Evolutionary conservation across 2,797 vertebrate genomes (phyloP).

Genomic region (Anabacerthia variegaticeps): DNA sequence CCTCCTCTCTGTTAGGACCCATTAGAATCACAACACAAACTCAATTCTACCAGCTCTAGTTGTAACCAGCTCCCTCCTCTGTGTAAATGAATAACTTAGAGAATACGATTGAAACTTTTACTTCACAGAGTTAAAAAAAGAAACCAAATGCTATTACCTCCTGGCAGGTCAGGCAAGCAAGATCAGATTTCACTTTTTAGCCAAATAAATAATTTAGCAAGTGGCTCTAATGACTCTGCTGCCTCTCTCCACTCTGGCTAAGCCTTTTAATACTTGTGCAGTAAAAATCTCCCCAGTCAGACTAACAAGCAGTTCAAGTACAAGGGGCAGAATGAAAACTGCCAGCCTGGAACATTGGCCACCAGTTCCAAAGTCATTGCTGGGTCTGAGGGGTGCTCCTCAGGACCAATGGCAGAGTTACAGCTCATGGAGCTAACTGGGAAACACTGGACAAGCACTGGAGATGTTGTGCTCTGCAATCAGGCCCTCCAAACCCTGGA

Average conservation of each 20-base stretch:
- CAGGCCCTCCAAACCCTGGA: neutral
- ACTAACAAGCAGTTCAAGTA: neutral
- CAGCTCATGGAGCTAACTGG: rapidly evolving
- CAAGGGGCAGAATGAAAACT: neutral
- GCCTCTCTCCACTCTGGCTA: neutral
- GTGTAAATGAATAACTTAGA: neutral
- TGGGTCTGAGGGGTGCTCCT: neutral
- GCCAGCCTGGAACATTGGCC: slow-evolving; percentile 28
- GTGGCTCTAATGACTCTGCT: slow-evolving; percentile 3
- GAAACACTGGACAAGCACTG: neutral
- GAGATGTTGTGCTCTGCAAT: neutral
- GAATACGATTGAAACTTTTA: neutral
- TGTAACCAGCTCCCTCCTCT: neutral
- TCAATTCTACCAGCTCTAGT: neutral
- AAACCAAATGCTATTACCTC: neutral
- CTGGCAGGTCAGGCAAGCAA: slow-evolving; percentile 7
- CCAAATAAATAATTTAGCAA: slow-evolving; percentile 51
- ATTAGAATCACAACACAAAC: neutral
- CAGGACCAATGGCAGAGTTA: neutral
- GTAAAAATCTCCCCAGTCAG: slow-evolving; percentile 22
- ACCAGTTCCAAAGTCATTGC: neutral
- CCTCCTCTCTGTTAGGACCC: neutral
- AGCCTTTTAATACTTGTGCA: neutral
- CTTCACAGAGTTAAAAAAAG: neutral
- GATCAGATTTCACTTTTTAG: slow-evolving; percentile 50